phyloP scores from a whole-genome alignment of 2,113 vertebrate genomes.

The Brachirus orientalis region DNA sequence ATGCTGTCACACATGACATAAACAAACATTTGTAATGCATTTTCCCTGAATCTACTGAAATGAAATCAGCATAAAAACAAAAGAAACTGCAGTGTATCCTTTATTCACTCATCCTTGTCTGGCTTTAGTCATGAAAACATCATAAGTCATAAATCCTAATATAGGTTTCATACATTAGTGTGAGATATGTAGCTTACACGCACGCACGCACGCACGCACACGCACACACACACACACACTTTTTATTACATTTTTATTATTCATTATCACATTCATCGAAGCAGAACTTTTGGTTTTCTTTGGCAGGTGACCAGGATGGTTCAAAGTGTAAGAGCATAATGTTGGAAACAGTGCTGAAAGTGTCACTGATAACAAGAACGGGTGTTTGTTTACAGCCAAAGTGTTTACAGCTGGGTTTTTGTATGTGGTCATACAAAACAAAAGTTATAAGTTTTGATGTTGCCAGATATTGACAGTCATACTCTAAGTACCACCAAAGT shows the following conservation, averaged over 20 bases:
- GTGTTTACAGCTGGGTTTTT: too few species aligned
- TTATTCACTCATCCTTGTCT: constrained; percentile 9
- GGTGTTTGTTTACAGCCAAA: background rate
- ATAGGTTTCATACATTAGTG: background rate
- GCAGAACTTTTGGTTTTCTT: background rate
- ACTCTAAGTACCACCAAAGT: too few species aligned
- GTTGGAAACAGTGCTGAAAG: background rate
- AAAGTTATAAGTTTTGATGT: too few species aligned
- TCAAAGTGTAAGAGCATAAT: background rate
- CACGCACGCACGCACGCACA: background rate
- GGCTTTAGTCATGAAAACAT: constrained; percentile 41
- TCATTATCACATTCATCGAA: background rate
- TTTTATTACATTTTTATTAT: too few species aligned
- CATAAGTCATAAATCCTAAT: constrained; percentile 7
- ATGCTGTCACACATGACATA: constrained; percentile 18
- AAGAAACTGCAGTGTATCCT: background rate
- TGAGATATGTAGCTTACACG: background rate
- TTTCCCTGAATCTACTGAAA: background rate
- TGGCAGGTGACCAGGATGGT: background rate
- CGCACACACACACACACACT: background rate
- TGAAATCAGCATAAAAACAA: background rate
- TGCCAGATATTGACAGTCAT: too few species aligned
- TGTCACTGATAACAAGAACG: background rate
- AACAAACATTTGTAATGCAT: constrained; percentile 6
- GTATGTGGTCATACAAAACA: too few species aligned